phyloP scores from a whole-genome alignment of 1,140 invertebrate species.

The Hormaphis cornu region DNA sequence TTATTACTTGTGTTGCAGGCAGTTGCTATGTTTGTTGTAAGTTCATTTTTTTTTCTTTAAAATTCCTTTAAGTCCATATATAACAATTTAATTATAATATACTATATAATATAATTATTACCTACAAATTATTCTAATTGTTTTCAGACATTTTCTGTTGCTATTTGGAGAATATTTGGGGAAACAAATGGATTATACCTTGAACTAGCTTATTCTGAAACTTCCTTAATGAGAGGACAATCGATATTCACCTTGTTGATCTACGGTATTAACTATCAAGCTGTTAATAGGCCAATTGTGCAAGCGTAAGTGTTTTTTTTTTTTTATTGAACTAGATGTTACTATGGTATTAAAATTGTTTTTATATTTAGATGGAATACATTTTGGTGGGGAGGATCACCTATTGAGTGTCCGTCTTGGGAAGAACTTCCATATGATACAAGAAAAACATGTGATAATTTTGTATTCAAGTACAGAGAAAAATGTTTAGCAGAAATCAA shows the following conservation, averaged over 20 bases:
- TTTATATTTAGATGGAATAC: conserved; percentile 37
- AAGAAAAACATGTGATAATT: conserved; percentile 77
- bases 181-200: conserved; percentile 26
- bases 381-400: conserved; percentile 54
- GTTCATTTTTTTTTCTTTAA: not conserved
- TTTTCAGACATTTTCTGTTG: conserved; percentile 18
- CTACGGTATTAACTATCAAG: conserved; percentile 20
- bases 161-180: conserved; percentile 31
- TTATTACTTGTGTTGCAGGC: conserved; percentile 8
- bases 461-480: conserved; percentile 70
- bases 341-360: not conserved
- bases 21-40: conserved; percentile 30
- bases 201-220: conserved; percentile 21
- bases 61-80: not conserved
- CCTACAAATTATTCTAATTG: not conserved
- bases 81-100: not conserved
- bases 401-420: conserved; percentile 58
- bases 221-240: conserved; percentile 15
- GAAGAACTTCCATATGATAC: conserved; percentile 67
- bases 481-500: conserved; percentile 72
- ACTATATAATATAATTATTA: not conserved
- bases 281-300: not conserved
- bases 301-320: not conserved
- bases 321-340: not conserved
- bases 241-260: conserved; percentile 27